Conservation (phyloP, 1,140 invertebrate genomes). For the Onthophagus taurus region DNA sequence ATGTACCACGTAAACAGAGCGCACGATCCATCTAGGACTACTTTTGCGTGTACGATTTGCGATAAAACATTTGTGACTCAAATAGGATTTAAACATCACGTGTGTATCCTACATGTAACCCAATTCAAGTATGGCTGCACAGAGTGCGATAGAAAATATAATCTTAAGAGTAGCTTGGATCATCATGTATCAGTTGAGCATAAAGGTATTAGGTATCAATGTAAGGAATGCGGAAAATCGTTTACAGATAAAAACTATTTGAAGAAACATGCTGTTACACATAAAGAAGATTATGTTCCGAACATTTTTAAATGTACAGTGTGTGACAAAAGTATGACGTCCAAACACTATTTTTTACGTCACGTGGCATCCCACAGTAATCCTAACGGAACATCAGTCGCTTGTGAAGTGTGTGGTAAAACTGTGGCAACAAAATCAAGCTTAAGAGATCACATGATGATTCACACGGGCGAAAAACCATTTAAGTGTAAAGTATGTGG, state of each 20-base stretch:
- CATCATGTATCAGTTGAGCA: constrained; percentile 4
- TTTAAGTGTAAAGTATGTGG: constrained; percentile 45
- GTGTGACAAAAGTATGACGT: constrained; percentile 4
- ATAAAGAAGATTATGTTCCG: not conserved
- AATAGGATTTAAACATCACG: not conserved
- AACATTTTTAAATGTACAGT: not conserved
- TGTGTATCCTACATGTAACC: not conserved
- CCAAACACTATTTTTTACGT: too few species aligned
- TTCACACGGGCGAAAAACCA: constrained; percentile 44
- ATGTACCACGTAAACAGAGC: too few species aligned
- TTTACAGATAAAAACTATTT: constrained; percentile 2
- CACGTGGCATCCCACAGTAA: too few species aligned
- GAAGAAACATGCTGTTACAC: not conserved
- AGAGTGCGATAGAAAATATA: constrained; percentile 3
- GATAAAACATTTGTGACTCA: constrained; percentile 11
- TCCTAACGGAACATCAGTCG: too few species aligned
- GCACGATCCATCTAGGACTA: too few species aligned
- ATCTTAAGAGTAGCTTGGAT: not conserved
- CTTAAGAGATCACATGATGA: constrained; percentile 49
- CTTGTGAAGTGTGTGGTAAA: constrained; percentile 42
- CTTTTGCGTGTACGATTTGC: constrained; percentile 16
- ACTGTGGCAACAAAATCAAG: constrained; percentile 49
- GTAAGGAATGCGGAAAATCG: constrained; percentile 2
- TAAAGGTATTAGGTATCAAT: not conserved
- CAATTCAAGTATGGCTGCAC: constrained; percentile 4